Evolutionary conservation across 2,888 invertebrate genomes (phyloP), one percentile per base, ranked within the genome.

Genomic region (Helleia helle): DNA sequence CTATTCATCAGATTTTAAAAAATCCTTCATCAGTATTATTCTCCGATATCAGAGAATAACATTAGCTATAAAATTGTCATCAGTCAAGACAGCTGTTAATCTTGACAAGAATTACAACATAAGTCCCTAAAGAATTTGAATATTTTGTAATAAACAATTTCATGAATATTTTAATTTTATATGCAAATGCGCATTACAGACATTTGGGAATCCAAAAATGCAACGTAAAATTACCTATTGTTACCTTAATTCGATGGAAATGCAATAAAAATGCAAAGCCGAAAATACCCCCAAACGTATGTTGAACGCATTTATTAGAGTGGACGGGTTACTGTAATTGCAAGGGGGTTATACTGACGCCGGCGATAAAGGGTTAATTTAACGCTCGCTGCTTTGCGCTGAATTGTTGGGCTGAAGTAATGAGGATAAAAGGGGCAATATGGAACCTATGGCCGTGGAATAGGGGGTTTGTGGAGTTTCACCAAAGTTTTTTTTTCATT

Each of bases 341-440:
- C 53, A 37, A 14, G 17, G 43, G 41, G 64, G 62, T 60, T 64
- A 62, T 56, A 59, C 60, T 59, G 60, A 56, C 58, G 56, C 50
- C 50, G 50, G 56, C 61, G 59, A 53, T 67, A 69, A 70, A 70
- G 67, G 64, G 71, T 70, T 71, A 71, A 73, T 73, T 72, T 72
- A 64, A 69, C 72, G 73, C 59, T 65, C 49, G 52, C 57, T 65
- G 15, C 37, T 17, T 31, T 31, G 15, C 28, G 28, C 37, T 11
- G 27, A 37, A 27, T 37, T 37, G 37, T 11, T 22, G 22, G 22
- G 5, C 18, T 18, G 7, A 5, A 22, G 22, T 6, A 8, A 22
- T 8, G 22, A 7, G 22, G n/a, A n/a, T n/a, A n/a, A n/a, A 2
- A 8, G 18, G 3, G 18, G 3, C 7, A 22, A 5, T 22, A 7